Conservation (phyloP, 2,797 vertebrate genomes). For the Spheniscus humboldti region DNA sequence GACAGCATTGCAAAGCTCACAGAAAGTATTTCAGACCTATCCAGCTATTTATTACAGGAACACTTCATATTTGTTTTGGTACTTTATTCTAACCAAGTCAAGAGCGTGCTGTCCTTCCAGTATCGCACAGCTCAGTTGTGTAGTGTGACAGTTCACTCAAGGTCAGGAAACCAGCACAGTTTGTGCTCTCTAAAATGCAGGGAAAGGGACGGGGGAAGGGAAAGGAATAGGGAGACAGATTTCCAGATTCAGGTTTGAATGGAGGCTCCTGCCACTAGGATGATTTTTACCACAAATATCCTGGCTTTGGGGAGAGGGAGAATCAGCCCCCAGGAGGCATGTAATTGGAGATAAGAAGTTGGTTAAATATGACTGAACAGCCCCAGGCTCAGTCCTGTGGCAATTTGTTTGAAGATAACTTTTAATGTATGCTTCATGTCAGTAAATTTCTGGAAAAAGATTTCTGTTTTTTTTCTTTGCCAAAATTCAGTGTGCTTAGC, state of each 20-base stretch:
- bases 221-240: neutral
- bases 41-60: neutral
- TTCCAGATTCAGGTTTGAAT: neutral
- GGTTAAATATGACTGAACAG: neutral
- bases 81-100: neutral
- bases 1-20: neutral
- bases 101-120: neutral
- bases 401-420: neutral
- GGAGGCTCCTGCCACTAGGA: neutral
- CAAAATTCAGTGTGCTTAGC: neutral
- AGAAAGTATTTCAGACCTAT: neutral
- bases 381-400: neutral
- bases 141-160: neutral
- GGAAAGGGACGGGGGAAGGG: neutral
- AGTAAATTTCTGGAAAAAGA: neutral
- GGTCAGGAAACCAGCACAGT: neutral
- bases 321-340: fast-evolving
- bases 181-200: neutral
- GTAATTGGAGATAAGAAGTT: neutral
- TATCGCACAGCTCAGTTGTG: neutral
- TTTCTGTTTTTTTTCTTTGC: neutral
- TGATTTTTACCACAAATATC: neutral
- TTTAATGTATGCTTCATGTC: neutral
- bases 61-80: neutral
- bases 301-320: neutral